Evolutionary conservation across 2,797 vertebrate species (phyloP).

Genomic region (Tragopan temminckii): DNA sequence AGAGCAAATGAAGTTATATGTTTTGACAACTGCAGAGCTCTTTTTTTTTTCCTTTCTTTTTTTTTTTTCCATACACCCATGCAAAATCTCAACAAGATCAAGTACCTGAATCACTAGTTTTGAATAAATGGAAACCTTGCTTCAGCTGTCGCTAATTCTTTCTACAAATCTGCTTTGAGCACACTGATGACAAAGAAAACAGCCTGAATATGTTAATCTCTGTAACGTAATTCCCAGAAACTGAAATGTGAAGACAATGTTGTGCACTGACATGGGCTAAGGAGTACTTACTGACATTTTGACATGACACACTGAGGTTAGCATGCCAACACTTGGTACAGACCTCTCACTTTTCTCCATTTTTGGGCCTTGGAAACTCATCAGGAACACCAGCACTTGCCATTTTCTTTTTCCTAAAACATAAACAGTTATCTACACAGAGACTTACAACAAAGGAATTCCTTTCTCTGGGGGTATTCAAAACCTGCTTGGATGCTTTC

Average conservation of each 20-base stretch:
- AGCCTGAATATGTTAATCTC: slow-evolving; percentile 6
- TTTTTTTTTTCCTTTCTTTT: background rate
- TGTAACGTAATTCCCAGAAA: background rate
- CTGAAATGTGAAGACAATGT: background rate
- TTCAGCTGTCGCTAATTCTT: slow-evolving; percentile 34
- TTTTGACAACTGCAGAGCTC: slow-evolving; percentile 25
- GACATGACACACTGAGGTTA: background rate
- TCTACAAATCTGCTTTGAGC: slow-evolving; percentile 37
- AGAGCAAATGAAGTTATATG: slow-evolving; percentile 29
- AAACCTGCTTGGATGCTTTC: background rate
- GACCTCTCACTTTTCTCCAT: background rate
- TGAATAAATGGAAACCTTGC: background rate
- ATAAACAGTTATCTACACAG: slow-evolving; percentile 3
- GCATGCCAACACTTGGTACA: accelerated
- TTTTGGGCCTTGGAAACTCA: background rate
- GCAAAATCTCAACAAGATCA: slow-evolving; percentile 6
- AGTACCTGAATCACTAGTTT: background rate
- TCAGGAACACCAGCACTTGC: background rate
- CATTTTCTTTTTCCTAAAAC: slow-evolving; percentile 37
- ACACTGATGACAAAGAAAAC: slow-evolving; percentile 41
- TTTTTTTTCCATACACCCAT: background rate
- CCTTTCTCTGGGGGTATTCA: background rate
- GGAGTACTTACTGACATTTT: background rate
- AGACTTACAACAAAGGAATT: background rate
- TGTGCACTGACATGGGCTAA: background rate